Conservation (phyloP, 2,797 vertebrate species). For the Podargus strigoides region DNA sequence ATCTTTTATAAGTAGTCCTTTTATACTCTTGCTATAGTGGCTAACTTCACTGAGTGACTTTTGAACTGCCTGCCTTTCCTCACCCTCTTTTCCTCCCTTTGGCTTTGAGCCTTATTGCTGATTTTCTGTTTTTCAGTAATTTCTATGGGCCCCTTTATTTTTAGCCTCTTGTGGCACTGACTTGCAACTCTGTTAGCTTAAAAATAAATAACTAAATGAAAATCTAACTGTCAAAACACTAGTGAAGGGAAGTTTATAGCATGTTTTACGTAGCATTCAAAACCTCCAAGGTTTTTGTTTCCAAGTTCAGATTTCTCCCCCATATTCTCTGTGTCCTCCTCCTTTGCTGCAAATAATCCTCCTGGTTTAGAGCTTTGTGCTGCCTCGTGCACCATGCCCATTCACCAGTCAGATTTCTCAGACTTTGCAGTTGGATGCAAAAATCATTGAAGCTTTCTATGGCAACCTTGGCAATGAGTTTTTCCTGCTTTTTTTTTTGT, state of each 20-base stretch:
- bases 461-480: not conserved
- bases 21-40: not conserved
- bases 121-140: not conserved
- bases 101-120: not conserved
- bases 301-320: not conserved
- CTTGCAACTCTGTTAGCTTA: not conserved
- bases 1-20: not conserved
- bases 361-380: not conserved
- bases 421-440: not conserved
- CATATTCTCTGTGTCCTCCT: not conserved
- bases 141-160: not conserved
- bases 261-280: not conserved
- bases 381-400: not conserved
- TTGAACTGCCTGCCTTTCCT: not conserved
- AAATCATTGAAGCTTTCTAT: not conserved
- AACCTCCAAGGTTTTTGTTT: not conserved
- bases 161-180: not conserved
- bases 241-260: not conserved
- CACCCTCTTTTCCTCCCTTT: not conserved
- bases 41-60: not conserved
- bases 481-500: not conserved
- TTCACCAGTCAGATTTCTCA: not conserved
- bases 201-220: too few relatives aligned
- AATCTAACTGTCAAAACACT: not conserved
- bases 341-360: not conserved